Conservation (phyloP, 2,888 invertebrate species). For the Lacanobia oleracea region DNA sequence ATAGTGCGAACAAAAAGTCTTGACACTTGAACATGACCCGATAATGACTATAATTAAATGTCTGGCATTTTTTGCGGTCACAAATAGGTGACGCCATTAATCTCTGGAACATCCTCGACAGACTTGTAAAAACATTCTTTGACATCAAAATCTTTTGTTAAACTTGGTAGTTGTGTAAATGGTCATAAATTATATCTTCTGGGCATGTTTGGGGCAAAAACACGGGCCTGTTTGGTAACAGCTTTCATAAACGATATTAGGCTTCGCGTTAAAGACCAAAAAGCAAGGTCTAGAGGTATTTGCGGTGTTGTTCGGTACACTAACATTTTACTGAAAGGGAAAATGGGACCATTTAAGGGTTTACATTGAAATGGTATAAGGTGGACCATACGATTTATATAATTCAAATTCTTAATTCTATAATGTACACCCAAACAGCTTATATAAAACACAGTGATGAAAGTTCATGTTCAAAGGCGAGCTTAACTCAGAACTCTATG, state of each 20-base stretch:
- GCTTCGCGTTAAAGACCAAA: not conserved
- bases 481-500: too few species aligned
- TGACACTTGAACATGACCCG: slow-evolving; percentile 28
- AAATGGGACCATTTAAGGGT: not conserved
- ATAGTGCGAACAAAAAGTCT: slow-evolving; percentile 36
- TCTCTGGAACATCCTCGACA: slow-evolving; percentile 39
- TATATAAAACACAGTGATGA: too few species aligned
- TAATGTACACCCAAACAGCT: too few species aligned
- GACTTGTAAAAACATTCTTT: slow-evolving; percentile 41
- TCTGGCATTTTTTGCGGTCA: slow-evolving; percentile 43
- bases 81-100: slow-evolving; percentile 33
- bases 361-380: not conserved
- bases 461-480: too few species aligned
- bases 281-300: not conserved
- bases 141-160: slow-evolving; percentile 34
- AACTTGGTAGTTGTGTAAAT: slow-evolving; percentile 30
- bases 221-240: slow-evolving; percentile 4
- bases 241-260: slow-evolving; percentile 29
- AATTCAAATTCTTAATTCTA: too few species aligned
- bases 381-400: too few species aligned
- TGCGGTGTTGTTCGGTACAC: not conserved
- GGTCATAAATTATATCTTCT: slow-evolving; percentile 43
- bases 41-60: slow-evolving; percentile 41
- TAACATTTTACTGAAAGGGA: not conserved
- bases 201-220: slow-evolving; percentile 25